Percentiles rank a stretch among this genome's conserved stretches.
These are phyloP conservation scores for Lepidurus couesii DNA, from an alignment of 1,140 invertebrate species.

Conservation along the genomic window DNA sequence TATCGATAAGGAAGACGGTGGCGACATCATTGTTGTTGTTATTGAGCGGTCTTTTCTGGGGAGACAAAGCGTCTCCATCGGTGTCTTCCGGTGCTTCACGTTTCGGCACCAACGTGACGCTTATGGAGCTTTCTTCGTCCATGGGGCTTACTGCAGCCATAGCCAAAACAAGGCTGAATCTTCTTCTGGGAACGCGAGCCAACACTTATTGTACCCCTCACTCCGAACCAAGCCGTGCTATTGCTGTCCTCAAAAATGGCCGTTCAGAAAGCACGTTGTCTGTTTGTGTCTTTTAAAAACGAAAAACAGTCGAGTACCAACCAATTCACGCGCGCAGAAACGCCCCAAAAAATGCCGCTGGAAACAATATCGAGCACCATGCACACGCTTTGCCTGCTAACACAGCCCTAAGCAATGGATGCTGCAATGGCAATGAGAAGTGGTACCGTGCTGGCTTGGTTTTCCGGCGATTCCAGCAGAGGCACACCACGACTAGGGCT, in stretches of 20 bases:
- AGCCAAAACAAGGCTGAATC: background rate
- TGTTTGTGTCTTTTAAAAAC: background rate
- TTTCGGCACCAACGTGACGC: conserved; percentile 30
- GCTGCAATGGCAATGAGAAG: conserved; percentile 17
- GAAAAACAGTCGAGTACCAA: background rate
- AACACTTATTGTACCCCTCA: background rate
- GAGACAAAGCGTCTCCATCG: conserved; percentile 46
- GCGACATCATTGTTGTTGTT: conserved; percentile 53
- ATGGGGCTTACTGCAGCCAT: conserved; percentile 36
- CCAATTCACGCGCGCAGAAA: conserved; percentile 20
- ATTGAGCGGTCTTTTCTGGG: conserved; percentile 46
- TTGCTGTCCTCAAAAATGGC: background rate
- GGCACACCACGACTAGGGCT: background rate
- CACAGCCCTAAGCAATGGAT: conserved; percentile 16
- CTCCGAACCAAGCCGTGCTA: background rate
- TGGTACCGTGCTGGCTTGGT: conserved; percentile 8
- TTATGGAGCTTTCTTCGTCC: conserved; percentile 32
- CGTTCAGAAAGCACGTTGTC: background rate
- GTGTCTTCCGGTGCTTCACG: conserved; percentile 40
- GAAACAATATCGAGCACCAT: conserved; percentile 19
- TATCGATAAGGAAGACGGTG: conserved; percentile 51
- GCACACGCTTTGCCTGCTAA: conserved; percentile 17
- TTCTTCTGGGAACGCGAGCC: background rate
- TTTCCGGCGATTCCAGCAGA: conserved; percentile 15
- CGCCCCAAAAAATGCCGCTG: conserved; percentile 20